Base-by-base conservation (phyloP, 2,888 invertebrate species). In the Macrophya annulata region DNA sequence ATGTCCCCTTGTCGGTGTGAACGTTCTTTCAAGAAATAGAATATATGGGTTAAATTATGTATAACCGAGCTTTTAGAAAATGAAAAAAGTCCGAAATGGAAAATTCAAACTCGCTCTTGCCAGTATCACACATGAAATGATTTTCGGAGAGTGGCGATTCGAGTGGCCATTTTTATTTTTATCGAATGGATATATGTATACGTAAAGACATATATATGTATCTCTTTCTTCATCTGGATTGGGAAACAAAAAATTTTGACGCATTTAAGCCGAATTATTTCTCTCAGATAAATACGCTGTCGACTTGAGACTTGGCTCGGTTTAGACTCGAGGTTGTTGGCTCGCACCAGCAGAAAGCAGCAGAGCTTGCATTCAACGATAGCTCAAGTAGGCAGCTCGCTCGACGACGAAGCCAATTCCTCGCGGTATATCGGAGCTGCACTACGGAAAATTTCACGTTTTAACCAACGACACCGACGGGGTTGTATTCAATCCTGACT, bases 341-440 rank as follows among this genome's bases (percentile, higher is more conserved):
- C 81, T 62, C 21, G 62, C 51, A 81, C n/a, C 5, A 15, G 81
- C n/a, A 62, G 21, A 62, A 81, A 81, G 40, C 59, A 81, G 81
- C 81, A 25, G 81, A 62, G 81, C 81, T 81, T 81, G 81, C 81
- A 81, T 62, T 81, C 62, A 25, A 12, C 59, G 40, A 62, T 62
- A 40, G n/a, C 43, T 62, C 59, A 62, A 81, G 81, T 59, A 62
- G 55, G 77, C 45, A 31, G 31, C 6, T 12, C 62, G 59, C 62
- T 62, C 81, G 81, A 81, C 59, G 62, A 81, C 81, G 81, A 81
- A 81, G 81, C 81, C 81, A 81, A 81, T 81, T 81, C 48, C 43
- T 81, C 62, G 37, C n/a, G 43, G 37, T 81, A 81, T 59, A 40
- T 81, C 81, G 62, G 40, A 81, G n/a, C 40, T 62, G 43, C 17